phyloP scores from a whole-genome alignment of 2,113 vertebrate genomes.

The Colossoma macropomum region DNA sequence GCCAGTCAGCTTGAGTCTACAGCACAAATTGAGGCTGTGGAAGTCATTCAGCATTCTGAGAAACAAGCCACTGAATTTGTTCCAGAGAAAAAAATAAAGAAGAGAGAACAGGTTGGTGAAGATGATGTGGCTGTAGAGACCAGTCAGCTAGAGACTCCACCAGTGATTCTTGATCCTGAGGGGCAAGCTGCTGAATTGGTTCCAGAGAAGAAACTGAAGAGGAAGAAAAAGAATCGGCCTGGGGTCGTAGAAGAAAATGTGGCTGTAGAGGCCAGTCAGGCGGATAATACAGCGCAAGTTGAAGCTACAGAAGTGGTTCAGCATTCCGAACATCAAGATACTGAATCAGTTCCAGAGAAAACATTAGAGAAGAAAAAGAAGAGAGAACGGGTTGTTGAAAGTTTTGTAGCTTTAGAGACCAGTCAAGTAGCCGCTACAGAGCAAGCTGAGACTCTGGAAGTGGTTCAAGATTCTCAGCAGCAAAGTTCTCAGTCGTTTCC shows the following conservation, averaged over 20 bases:
- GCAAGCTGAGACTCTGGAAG: background rate
- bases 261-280: background rate
- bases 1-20: background rate
- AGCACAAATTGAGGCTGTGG: background rate
- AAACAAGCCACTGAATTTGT: background rate
- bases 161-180: background rate
- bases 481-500: background rate
- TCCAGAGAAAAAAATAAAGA: background rate
- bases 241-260: background rate
- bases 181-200: background rate
- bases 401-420: background rate
- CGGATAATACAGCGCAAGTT: background rate
- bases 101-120: background rate
- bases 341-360: slow-evolving; percentile 32
- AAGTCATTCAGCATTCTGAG: background rate
- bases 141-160: background rate
- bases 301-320: background rate
- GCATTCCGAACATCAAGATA: background rate
- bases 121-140: background rate
- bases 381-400: background rate
- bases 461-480: background rate
- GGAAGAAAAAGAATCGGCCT: slow-evolving; percentile 19
- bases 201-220: background rate
- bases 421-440: too few relatives aligned
- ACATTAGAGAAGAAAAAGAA: slow-evolving; percentile 10